Percentiles rank a stretch among this genome's conserved stretches.
Evolutionary conservation across 2,113 vertebrate species (phyloP).

Genomic region (Sphyrna mokarran): DNA sequence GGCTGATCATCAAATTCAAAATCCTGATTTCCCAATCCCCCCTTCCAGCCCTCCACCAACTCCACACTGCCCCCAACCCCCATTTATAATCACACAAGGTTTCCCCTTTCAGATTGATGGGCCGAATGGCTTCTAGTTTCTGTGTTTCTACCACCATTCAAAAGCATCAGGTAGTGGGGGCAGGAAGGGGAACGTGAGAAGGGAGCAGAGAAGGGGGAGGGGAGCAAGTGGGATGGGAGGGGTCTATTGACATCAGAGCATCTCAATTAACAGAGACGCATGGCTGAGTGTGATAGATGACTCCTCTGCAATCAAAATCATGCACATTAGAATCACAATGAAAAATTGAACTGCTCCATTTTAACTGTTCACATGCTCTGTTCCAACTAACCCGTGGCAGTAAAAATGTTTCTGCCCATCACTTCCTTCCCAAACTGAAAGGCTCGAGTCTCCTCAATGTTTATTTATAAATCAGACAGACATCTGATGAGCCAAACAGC

Average conservation of each 20-base stretch:
- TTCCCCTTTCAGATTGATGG: no score
- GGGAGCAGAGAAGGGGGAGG: no score
- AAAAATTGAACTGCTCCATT: background rate
- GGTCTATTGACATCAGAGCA: background rate
- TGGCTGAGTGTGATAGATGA: background rate
- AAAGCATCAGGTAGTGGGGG: background rate
- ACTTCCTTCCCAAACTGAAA: background rate
- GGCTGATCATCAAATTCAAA: no score
- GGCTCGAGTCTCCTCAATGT: background rate
- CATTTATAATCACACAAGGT: no score
- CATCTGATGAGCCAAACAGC: background rate
- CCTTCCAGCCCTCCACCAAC: no score
- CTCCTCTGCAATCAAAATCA: background rate
- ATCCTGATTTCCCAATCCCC: no score
- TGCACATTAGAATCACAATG: background rate
- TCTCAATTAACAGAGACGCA: background rate
- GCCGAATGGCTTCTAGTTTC: no score
- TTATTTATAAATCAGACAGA: background rate
- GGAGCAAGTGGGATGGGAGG: no score
- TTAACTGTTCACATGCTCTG: background rate
- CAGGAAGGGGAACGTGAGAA: no score
- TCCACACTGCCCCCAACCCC: no score
- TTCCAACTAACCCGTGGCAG: background rate
- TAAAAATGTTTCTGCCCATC: background rate
- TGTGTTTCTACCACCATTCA: background rate